Evolutionary conservation across 2,113 vertebrate genomes (phyloP).

Genomic region (Cinclus cinclus): DNA sequence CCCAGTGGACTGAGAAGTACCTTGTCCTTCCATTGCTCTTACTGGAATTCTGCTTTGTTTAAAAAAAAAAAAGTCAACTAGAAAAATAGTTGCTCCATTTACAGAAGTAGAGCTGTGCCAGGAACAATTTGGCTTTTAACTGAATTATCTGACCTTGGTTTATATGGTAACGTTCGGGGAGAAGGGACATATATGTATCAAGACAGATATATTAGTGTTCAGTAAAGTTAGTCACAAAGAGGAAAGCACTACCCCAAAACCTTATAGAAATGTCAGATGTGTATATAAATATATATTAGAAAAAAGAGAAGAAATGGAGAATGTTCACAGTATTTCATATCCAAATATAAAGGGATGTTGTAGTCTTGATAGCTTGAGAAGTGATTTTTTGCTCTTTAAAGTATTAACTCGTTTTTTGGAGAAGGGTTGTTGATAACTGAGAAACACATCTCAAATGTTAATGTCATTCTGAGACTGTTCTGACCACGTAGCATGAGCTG

Average conservation of each 20-base stretch:
- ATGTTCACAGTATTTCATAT: neutral
- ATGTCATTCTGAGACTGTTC: neutral
- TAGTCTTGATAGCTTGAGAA: neutral
- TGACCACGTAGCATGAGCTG: neutral
- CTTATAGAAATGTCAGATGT: neutral
- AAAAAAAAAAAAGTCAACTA: neutral
- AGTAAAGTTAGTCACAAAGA: slow-evolving; percentile 4
- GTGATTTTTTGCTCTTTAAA: neutral
- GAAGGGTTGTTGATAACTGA: neutral
- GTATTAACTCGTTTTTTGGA: neutral
- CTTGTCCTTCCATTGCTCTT: neutral
- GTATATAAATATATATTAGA: neutral
- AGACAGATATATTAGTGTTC: neutral
- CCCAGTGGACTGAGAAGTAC: neutral
- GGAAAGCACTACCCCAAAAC: neutral
- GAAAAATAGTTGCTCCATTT: neutral
- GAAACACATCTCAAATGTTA: neutral
- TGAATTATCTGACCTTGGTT: slow-evolving; percentile 11
- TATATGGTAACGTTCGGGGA: neutral
- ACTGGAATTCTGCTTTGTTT: neutral
- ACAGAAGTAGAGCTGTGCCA: neutral
- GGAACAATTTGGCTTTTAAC: slow-evolving; percentile 4
- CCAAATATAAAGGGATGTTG: neutral
- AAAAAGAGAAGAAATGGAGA: neutral
- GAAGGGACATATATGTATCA: neutral